phyloP scores from a whole-genome alignment of 2,888 invertebrate genomes.

The Anarsia innoxiella region DNA sequence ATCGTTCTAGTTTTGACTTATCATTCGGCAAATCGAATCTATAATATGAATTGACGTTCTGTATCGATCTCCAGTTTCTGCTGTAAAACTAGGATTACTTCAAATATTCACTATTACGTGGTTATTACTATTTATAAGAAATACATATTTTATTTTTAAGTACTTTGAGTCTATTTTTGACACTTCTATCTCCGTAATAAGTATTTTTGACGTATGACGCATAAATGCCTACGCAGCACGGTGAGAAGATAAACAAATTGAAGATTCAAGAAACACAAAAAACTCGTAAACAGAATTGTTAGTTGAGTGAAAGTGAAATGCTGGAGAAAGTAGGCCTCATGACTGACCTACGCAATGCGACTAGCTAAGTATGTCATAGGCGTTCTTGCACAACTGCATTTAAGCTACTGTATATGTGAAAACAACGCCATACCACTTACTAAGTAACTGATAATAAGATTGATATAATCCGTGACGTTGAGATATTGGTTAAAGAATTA shows the following conservation, averaged over 20 bases:
- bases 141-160: too few species aligned
- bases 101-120: constrained; percentile 3
- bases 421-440: too few species aligned
- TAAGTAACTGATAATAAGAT: too few species aligned
- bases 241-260: not conserved
- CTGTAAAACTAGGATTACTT: constrained; percentile 8
- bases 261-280: constrained; percentile 5
- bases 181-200: not conserved
- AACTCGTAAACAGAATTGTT: constrained; percentile 24
- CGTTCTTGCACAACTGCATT: constrained; percentile 16
- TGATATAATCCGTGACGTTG: too few species aligned
- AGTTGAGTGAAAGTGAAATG: constrained; percentile 54
- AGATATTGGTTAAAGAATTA: too few species aligned
- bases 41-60: constrained; percentile 9
- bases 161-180: too few species aligned
- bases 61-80: constrained; percentile 9
- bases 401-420: too few species aligned
- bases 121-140: constrained; percentile 1
- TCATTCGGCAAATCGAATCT: constrained; percentile 11
- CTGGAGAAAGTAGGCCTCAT: constrained; percentile 54
- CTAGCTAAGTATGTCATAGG: constrained; percentile 49
- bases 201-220: not conserved
- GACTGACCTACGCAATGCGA: constrained; percentile 67
- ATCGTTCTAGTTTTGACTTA: too few species aligned
- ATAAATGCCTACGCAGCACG: not conserved